Base-by-base conservation (phyloP, 2,113 vertebrate species). In the Prochilodus magdalenae region DNA sequence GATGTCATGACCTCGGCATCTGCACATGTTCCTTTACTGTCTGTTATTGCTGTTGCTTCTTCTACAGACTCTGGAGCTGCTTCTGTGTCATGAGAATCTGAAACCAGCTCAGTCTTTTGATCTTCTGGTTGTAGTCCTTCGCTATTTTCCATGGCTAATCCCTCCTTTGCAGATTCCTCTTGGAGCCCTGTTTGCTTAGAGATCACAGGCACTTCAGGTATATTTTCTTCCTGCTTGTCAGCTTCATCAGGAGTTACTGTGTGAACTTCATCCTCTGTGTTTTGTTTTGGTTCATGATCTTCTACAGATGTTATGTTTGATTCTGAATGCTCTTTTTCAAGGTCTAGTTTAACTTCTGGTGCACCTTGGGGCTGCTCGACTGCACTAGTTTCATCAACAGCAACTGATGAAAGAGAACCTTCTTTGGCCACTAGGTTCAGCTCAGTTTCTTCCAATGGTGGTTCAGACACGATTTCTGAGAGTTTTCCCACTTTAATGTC, bases 401-500 rank as follows among this genome's bases (percentile, higher is more conserved):
- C 47, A 81, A 59, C n/a, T n/a, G n/a, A 16, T 40, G 53, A 4
- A 62, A 69, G 22, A 6, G 47, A n/a, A 36, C 69, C 26, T 30
- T 82, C 65, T 67, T 76, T 73, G 33, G 80, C 78, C 44, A 63
- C 18, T 1, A 36, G 47, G 26, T 13, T 24, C 36, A 26, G 18
- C 36, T 69, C 49, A 24, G 63, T 63, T 74, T 80, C 67, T 18
- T 59, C n/a, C 36, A 57, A 24, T 53, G 53, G 22, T 22, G n/a
- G 62, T 67, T 91, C 88, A 69, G 89, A 84, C 57, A n/a, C 12
- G 1, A 84, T 70, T 53, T 86, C 88, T 51, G 66, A 77, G 40
- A 94, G 62, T 51, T 75, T 90, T 67, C 92, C 84, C 24, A 92
- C 89, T n/a, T 88, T 90, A 59, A 63, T 20, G 0, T 94, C 93